These are phyloP conservation scores for Tylochromis polylepis DNA, from an alignment of 2,113 vertebrate species.

Conservation along the genomic window DNA sequence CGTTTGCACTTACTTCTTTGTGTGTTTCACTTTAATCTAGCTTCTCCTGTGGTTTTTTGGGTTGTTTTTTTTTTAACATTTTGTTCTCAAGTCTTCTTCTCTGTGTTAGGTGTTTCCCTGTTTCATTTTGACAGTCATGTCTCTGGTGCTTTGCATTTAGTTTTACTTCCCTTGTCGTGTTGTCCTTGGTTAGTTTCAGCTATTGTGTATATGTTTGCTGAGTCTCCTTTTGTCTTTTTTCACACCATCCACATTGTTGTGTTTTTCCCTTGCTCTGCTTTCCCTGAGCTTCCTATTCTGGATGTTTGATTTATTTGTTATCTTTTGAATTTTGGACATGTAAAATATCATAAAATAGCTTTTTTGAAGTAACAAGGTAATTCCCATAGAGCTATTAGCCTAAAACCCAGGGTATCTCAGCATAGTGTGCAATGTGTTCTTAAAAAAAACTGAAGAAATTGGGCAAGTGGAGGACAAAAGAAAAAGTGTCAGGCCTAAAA, in stretches of 20 bases:
- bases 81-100: neutral
- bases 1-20: neutral
- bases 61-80: neutral
- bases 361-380: neutral
- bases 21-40: neutral
- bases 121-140: neutral
- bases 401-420: neutral
- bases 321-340: neutral
- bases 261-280: neutral
- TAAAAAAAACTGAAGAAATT: neutral
- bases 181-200: neutral
- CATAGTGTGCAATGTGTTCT: neutral
- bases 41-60: neutral
- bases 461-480: neutral
- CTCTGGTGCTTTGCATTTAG: neutral
- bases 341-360: neutral
- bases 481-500: neutral
- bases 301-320: neutral
- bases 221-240: neutral
- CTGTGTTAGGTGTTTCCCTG: neutral
- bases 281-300: neutral
- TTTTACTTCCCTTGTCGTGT: neutral
- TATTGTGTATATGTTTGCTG: neutral
- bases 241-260: neutral
- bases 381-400: neutral